Conservation (phyloP, 2,113 vertebrate species). For the Podilymbus podiceps region DNA sequence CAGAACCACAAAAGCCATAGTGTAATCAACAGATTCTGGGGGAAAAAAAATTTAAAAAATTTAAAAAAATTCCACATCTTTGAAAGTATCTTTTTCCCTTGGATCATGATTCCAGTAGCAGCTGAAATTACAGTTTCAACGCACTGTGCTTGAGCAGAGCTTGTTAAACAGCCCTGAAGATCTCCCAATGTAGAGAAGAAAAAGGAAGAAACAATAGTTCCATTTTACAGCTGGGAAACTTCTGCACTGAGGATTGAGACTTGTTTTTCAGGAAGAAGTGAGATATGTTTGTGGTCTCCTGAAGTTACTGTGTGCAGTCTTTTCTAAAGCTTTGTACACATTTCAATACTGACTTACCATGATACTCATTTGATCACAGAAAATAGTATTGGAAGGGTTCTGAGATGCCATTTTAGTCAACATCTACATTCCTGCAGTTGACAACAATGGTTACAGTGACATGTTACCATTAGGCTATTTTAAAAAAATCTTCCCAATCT, state of each 20-base stretch:
- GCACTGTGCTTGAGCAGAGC: accelerated
- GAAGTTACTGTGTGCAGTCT: background rate
- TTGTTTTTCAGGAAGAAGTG: background rate
- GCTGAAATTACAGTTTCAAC: background rate
- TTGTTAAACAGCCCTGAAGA: background rate
- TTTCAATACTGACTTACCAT: background rate
- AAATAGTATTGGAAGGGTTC: background rate
- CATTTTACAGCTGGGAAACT: background rate
- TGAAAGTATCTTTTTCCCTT: background rate
- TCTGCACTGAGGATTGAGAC: background rate
- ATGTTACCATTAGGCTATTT: background rate
- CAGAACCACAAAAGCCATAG: background rate
- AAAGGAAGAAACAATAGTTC: background rate
- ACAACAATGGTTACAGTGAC: background rate
- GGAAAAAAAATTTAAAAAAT: no score
- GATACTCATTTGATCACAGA: background rate
- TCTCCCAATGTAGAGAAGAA: background rate
- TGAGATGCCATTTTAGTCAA: background rate
- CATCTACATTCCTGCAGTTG: background rate
- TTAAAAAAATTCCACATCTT: background rate
- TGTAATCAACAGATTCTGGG: background rate
- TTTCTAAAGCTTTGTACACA: background rate
- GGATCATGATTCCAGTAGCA: background rate
- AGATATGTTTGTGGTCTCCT: background rate
- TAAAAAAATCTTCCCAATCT: background rate